These are phyloP conservation scores for Bugulina stolonifera DNA, from an alignment of 2,888 invertebrate species.

Conservation along the genomic window DNA sequence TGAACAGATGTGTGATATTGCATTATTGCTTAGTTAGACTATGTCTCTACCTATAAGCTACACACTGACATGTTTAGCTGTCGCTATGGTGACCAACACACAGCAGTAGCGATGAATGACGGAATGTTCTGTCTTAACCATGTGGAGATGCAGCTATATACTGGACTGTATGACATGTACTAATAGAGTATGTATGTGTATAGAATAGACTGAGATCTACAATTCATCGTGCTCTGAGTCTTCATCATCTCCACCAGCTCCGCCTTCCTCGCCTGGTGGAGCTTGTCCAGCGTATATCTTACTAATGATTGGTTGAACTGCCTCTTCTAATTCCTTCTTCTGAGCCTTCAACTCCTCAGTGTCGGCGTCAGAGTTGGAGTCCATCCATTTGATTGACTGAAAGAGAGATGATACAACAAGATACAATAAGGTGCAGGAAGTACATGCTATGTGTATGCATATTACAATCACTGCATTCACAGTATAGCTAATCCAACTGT, in stretches of 20 bases:
- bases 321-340: slow-evolving; percentile 86
- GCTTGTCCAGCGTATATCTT: slow-evolving; percentile 79
- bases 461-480: too few relatives aligned
- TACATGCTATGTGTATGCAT: too few relatives aligned
- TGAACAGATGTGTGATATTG: too few relatives aligned
- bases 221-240: slow-evolving; percentile 61
- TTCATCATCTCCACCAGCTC: slow-evolving; percentile 54
- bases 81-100: too few relatives aligned
- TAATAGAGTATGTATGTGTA: background rate
- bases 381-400: slow-evolving; percentile 87
- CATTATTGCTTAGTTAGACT: too few relatives aligned
- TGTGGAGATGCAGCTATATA: background rate
- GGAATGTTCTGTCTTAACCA: background rate
- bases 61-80: too few relatives aligned
- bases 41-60: too few relatives aligned
- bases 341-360: slow-evolving; percentile 86
- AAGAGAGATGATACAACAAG: too few relatives aligned
- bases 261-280: slow-evolving; percentile 60
- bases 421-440: too few relatives aligned
- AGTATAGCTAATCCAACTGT: too few relatives aligned
- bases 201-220: slow-evolving; percentile 29
- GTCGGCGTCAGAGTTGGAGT: slow-evolving; percentile 87
- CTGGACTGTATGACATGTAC: background rate
- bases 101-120: background rate
- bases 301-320: slow-evolving; percentile 87